phyloP scores from a whole-genome alignment of 2,797 vertebrate species.

The Fratercula arctica region DNA sequence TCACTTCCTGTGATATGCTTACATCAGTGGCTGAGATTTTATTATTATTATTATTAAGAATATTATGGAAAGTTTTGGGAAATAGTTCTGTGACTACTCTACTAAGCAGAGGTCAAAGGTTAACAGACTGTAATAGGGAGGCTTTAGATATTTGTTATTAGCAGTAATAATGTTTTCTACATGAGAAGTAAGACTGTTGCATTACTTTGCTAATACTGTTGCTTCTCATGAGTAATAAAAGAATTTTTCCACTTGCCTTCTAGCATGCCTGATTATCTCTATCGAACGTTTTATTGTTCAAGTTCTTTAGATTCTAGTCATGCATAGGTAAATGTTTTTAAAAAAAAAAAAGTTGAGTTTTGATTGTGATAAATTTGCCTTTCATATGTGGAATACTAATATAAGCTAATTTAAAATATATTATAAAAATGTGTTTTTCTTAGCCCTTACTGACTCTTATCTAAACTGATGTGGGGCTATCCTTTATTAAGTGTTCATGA shows the following conservation, averaged over 20 bases:
- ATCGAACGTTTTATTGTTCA: background rate
- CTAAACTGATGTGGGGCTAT: background rate
- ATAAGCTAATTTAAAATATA: background rate
- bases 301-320: constrained; percentile 5
- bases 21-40: background rate
- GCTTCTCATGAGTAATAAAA: background rate
- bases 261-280: background rate
- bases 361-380: background rate
- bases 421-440: background rate
- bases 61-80: background rate
- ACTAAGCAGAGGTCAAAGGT: background rate
- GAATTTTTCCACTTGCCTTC: background rate
- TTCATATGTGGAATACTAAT: background rate
- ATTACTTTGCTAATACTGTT: background rate
- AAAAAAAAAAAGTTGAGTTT: background rate
- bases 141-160: background rate
- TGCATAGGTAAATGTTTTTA: background rate
- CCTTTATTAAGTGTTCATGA: background rate
- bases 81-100: background rate
- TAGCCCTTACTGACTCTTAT: background rate
- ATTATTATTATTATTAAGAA: background rate
- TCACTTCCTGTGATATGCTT: background rate
- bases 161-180: background rate
- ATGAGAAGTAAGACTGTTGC: background rate
- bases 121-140: background rate